These are phyloP conservation scores for Palythoa grandis DNA, from an alignment of 92 coral and sea anemone genomes.

Conservation along the genomic window DNA sequence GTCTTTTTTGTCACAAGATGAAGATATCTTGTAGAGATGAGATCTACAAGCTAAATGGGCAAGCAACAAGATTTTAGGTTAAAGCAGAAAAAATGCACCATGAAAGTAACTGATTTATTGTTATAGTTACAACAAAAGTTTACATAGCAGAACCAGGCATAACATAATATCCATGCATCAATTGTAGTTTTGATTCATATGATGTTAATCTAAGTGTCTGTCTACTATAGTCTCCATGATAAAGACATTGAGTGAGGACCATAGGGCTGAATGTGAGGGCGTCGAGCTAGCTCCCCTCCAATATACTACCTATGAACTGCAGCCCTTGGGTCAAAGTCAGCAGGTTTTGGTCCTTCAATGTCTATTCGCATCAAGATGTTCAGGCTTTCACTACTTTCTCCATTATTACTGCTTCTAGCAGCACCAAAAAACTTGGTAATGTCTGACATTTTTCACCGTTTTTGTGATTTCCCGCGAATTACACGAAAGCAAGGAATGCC, in stretches of 20 bases:
- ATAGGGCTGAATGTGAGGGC: neutral
- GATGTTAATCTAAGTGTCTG: neutral
- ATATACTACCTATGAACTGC: conserved; percentile 32
- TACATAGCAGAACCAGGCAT: too few species aligned
- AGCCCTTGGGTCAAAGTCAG: conserved; percentile 32
- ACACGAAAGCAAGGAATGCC: neutral
- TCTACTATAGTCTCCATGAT: neutral
- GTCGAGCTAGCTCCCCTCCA: conserved; percentile 23
- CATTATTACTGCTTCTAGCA: neutral
- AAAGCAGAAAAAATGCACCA: too few species aligned
- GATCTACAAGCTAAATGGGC: conserved; percentile 41
- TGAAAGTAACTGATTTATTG: too few species aligned
- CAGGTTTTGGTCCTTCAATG: conserved; percentile 19
- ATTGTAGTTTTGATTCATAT: too few species aligned
- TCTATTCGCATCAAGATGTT: conserved; percentile 14
- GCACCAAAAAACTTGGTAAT: neutral
- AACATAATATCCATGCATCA: too few species aligned
- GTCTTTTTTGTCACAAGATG: conserved; percentile 21
- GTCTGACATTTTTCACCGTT: conserved; percentile 13
- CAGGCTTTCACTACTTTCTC: neutral
- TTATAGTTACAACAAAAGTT: too few species aligned
- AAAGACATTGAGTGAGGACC: neutral
- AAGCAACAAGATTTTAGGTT: conserved; percentile 14
- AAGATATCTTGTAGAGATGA: conserved; percentile 34
- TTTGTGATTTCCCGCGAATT: conserved; percentile 12